Base-by-base conservation (phyloP, 1,140 invertebrate genomes). In the Lordiphosa mommai region DNA sequence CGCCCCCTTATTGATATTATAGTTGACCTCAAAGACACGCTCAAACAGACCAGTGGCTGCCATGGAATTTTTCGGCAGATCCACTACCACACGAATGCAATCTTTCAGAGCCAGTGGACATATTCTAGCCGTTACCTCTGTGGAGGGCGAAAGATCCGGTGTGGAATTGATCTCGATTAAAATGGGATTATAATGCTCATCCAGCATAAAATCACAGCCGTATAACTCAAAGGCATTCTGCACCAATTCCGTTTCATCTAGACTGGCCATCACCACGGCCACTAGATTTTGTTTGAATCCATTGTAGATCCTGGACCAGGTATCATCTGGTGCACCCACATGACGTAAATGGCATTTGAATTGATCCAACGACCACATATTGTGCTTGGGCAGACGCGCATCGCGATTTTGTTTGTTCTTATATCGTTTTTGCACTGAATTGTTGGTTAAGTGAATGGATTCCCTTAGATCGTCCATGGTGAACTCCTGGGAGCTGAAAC, bases 151-250 rank as follows among this genome's bases (percentile, higher is more conserved):
- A 89, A 97, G 93, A 71, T 95, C 95, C 0, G 96, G 96, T 86
- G 94, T 94, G 0, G 95, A 95, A 90, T 98, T 98, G 58, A 98
- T 97, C 90, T 98, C 97, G 66, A 98, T 96, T 36, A 98, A 89
- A 94, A 96, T 97, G 0, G 96, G 96, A 56, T 93, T 92, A 48
- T 94, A 94, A 73, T 96, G 94, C 74, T 97, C 94, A 63, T 95
- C 94, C 9, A 94, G 79, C 91, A 98, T 94, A 86, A 98, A 98
- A 90, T 98, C 97, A 33, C 96, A 97, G 4, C 96, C 96, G 85
- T 97, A 98, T 10, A 98, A 87, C 88, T 98, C 96, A 89, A 97
- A 98, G 61, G 93, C 93, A 76, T 95, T 95, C 61, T 93, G 93
- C 57, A 93, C 91, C 12, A 92, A 90, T 40, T 95, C 93, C 64